Conservation (phyloP, 1,140 invertebrate species). For the Pachypsylla venusta region DNA sequence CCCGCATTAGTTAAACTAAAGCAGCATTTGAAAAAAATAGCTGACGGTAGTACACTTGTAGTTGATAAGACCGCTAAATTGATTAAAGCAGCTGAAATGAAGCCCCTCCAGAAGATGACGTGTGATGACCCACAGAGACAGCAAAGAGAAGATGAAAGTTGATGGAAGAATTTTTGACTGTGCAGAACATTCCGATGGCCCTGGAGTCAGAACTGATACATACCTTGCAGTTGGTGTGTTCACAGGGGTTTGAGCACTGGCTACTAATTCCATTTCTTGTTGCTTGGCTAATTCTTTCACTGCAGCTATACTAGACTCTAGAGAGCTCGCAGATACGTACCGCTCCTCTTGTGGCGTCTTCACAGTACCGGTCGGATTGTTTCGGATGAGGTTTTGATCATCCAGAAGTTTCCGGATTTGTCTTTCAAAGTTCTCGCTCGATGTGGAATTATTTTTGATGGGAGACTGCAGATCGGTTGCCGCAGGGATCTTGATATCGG, state of each 20-base stretch:
- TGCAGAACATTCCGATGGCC: not conserved
- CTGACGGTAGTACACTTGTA: not conserved
- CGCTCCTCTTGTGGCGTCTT: not conserved
- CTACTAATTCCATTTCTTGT: conserved; percentile 17
- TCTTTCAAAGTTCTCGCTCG: conserved; percentile 20
- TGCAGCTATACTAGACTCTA: conserved; percentile 16
- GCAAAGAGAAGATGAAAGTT: not conserved
- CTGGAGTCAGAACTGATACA: conserved; percentile 9
- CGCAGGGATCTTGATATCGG: conserved; percentile 34
- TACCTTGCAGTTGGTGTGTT: not conserved
- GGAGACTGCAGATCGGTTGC: conserved; percentile 4
- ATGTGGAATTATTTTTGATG: conserved; percentile 3
- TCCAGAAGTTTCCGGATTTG: conserved; percentile 54
- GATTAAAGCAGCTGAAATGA: not conserved
- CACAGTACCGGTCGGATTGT: conserved; percentile 24
- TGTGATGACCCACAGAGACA: not conserved
- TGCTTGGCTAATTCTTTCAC: conserved; percentile 18
- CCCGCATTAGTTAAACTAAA: no score
- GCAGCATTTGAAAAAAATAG: not conserved
- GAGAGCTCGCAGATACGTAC: conserved; percentile 12
- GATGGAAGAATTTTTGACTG: not conserved
- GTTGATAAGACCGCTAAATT: not conserved
- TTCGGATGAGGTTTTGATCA: conserved; percentile 45
- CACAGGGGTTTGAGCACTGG: not conserved
- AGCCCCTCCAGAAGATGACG: no score